Conservation (phyloP, 2,113 vertebrate genomes). For the Orthochromis malagaraziensis region DNA sequence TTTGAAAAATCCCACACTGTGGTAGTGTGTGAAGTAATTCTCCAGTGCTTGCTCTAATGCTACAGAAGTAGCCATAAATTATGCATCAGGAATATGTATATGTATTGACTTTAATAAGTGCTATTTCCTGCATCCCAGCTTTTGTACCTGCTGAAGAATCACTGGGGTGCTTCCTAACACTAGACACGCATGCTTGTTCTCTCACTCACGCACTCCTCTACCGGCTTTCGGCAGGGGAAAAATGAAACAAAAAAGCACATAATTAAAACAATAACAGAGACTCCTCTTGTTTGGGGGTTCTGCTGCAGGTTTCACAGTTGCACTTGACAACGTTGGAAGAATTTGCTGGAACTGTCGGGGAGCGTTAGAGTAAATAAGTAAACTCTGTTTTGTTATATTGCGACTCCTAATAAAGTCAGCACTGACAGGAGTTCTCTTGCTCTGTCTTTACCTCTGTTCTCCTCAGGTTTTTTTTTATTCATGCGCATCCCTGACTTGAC, state of each 20-base stretch:
- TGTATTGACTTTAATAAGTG: slow-evolving; percentile 76
- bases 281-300: slow-evolving; percentile 49
- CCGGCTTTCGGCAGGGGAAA: slow-evolving; percentile 43
- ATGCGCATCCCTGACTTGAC: slow-evolving; percentile 28
- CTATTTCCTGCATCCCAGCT: slow-evolving; percentile 64
- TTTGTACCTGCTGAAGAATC: slow-evolving; percentile 70
- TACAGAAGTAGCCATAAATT: slow-evolving; percentile 73
- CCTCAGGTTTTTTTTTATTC: neutral
- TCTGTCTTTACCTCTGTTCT: slow-evolving; percentile 6
- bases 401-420: slow-evolving; percentile 47
- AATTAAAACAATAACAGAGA: slow-evolving; percentile 64
- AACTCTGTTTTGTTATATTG: slow-evolving; percentile 49
- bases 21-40: slow-evolving; percentile 54
- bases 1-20: slow-evolving; percentile 66
- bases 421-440: slow-evolving; percentile 47
- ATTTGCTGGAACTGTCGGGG: slow-evolving; percentile 50
- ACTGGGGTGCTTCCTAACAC: slow-evolving; percentile 64
- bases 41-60: slow-evolving; percentile 58
- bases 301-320: slow-evolving; percentile 22
- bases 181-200: slow-evolving; percentile 20
- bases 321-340: slow-evolving; percentile 46
- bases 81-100: slow-evolving; percentile 75
- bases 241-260: slow-evolving; percentile 57
- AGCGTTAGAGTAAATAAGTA: slow-evolving; percentile 44
- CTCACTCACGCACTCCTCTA: slow-evolving; percentile 11